These are phyloP conservation scores for Rallus crepitans DNA, from an alignment of 2,797 vertebrate genomes.

Conservation along the genomic window DNA sequence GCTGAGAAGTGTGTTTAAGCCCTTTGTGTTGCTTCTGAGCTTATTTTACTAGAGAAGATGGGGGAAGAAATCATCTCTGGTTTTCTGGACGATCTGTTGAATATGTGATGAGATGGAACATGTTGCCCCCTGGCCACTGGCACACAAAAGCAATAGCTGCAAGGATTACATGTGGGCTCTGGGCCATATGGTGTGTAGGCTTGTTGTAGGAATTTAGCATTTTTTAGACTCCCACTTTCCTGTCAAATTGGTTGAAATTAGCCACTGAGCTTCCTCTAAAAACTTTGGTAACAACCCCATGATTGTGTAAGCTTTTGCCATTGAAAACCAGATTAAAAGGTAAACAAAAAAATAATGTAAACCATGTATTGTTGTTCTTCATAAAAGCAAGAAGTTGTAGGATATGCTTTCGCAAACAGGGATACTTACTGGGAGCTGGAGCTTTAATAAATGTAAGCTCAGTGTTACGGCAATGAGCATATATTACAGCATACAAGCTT, in stretches of 20 bases:
- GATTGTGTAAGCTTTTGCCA: conserved; percentile 12
- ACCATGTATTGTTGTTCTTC: neutral
- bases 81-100: neutral
- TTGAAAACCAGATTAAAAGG: neutral
- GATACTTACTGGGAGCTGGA: conserved; percentile 1
- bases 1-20: rapidly evolving
- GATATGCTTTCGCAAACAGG: neutral
- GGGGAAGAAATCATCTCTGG: neutral
- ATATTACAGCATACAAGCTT: conserved; percentile 18
- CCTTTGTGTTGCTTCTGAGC: neutral
- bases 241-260: conserved; percentile 64
- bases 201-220: conserved; percentile 53
- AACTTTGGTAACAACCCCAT: neutral
- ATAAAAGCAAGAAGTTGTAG: neutral
- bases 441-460: conserved; percentile 27
- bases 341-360: neutral
- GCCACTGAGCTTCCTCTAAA: conserved; percentile 21
- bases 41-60: neutral
- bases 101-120: conserved; percentile 18
- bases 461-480: conserved; percentile 3
- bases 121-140: conserved; percentile 43
- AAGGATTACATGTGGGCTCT: conserved; percentile 41
- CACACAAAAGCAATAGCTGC: conserved; percentile 11
- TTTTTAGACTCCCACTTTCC: conserved; percentile 53
- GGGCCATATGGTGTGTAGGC: conserved; percentile 64